These are phyloP conservation scores for Notolepis coatsorum DNA, from an alignment of 2,797 vertebrate genomes.

Conservation along the genomic window DNA sequence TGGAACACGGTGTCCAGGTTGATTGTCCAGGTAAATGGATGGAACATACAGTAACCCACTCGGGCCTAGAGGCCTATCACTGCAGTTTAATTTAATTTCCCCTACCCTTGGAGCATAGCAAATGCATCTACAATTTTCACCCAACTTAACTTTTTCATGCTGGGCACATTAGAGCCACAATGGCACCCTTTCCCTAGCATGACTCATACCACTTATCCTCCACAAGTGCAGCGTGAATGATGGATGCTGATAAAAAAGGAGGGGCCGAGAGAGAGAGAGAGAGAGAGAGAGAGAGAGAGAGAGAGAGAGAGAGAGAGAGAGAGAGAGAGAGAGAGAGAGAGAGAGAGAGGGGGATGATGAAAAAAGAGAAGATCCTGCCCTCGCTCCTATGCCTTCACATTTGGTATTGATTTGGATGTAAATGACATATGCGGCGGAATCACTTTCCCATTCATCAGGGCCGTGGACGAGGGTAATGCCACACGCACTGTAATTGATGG, in stretches of 20 bases:
- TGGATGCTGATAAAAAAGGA: not conserved
- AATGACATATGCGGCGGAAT: conserved; percentile 50
- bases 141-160: too few species aligned
- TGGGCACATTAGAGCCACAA: too few species aligned
- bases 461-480: conserved; percentile 44
- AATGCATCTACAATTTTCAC: too few species aligned
- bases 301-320: not conserved
- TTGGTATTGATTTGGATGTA: conserved; percentile 65
- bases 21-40: too few species aligned
- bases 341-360: not conserved
- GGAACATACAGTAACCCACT: too few species aligned
- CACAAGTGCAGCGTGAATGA: not conserved
- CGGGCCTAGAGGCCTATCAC: too few species aligned
- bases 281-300: not conserved
- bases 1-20: too few species aligned
- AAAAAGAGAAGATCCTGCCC: not conserved
- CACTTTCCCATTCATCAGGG: conserved; percentile 62
- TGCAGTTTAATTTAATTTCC: too few species aligned
- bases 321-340: not conserved
- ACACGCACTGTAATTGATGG: conserved; percentile 52
- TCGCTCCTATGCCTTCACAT: conserved; percentile 21
- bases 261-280: not conserved
- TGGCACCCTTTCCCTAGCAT: too few species aligned
- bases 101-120: too few species aligned
- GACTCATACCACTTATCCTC: not conserved